Conservation (phyloP, 2,113 vertebrate genomes). For the Opisthocomus hoazin region DNA sequence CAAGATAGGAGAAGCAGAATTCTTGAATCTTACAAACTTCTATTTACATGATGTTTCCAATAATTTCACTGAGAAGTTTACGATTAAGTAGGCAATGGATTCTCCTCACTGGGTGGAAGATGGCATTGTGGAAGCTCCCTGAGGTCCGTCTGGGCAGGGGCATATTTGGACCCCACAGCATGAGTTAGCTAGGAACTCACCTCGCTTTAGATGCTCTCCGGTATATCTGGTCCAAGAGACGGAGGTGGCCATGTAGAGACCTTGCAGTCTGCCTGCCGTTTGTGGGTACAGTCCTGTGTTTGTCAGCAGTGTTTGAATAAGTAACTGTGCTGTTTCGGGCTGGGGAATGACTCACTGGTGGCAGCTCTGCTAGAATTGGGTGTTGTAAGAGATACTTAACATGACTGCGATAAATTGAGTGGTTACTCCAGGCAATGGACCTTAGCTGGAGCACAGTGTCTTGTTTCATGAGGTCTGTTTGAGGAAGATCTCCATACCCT, state of each 20-base stretch:
- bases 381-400: not conserved
- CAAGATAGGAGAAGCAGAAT: not conserved
- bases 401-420: too few relatives aligned
- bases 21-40: not conserved
- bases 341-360: not conserved
- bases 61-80: not conserved
- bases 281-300: not conserved
- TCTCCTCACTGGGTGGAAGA: not conserved
- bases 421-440: not conserved
- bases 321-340: fast-evolving
- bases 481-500: not conserved
- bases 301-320: not conserved
- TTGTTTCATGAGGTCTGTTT: not conserved
- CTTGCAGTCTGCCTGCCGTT: not conserved
- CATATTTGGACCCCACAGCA: fast-evolving
- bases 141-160: not conserved
- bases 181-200: not conserved
- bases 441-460: not conserved
- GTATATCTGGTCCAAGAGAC: not conserved
- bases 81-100: not conserved
- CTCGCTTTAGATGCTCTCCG: not conserved
- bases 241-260: not conserved
- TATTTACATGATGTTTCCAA: not conserved
- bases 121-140: not conserved
- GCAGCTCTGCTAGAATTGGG: not conserved